Conservation (phyloP, 2,888 invertebrate genomes). For the Pelosia muscerda region DNA sequence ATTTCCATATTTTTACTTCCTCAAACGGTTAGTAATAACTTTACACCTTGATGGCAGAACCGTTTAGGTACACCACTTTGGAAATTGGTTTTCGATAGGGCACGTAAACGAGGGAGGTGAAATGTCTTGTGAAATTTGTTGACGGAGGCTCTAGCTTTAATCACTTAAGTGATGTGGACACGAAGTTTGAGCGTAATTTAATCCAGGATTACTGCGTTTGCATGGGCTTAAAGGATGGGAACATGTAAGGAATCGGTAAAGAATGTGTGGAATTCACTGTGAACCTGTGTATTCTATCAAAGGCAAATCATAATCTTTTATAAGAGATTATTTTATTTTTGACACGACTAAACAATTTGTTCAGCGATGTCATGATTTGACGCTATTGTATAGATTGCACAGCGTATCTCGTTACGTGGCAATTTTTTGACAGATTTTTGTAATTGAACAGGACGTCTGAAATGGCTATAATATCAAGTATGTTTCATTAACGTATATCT, state of each 20-base stretch:
- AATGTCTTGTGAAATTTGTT: conserved; percentile 26
- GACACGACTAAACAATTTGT: not conserved
- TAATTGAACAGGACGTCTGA: not conserved
- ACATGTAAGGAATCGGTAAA: not conserved
- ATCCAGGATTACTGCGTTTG: conserved; percentile 7
- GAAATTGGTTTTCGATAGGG: conserved; percentile 37
- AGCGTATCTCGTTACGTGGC: not conserved
- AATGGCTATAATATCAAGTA: not conserved
- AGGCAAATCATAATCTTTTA: not conserved
- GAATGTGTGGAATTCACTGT: not conserved
- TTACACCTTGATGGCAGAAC: conserved; percentile 16
- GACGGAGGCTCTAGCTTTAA: conserved; percentile 15
- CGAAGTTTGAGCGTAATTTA: conserved; percentile 5
- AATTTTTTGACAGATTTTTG: not conserved
- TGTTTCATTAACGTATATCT: not conserved
- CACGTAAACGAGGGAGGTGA: conserved; percentile 36
- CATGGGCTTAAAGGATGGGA: not conserved
- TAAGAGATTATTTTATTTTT: not conserved
- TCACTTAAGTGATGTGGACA: conserved; percentile 14
- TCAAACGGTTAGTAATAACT: conserved; percentile 28
- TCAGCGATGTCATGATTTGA: not conserved
- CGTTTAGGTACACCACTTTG: conserved; percentile 30
- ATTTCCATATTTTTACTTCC: conserved; percentile 7
- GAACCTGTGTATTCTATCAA: not conserved
- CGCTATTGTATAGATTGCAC: not conserved